Evolutionary conservation across 2,888 invertebrate genomes (phyloP).

Genomic region (Leptinotarsa peninsularis): DNA sequence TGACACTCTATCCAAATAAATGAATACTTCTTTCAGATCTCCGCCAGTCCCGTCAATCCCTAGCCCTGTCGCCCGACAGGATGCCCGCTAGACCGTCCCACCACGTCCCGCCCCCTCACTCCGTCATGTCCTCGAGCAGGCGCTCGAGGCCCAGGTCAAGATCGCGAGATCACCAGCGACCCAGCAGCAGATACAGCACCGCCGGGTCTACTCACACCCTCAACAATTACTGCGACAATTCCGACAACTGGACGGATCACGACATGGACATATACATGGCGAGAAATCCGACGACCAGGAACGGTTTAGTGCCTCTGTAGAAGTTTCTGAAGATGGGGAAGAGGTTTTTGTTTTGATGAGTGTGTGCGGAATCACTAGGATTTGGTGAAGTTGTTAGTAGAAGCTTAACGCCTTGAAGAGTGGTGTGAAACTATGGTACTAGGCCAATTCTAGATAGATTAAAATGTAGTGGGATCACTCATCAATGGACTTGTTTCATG

Average conservation of each 20-base stretch:
- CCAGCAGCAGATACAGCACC: slow-evolving; percentile 81
- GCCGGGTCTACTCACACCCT: slow-evolving; percentile 86
- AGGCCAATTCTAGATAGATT: background rate
- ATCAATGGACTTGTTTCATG: too few species aligned
- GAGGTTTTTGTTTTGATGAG: background rate
- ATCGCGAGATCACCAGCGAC: slow-evolving; percentile 78
- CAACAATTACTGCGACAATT: slow-evolving; percentile 89
- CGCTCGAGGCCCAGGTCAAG: slow-evolving; percentile 83
- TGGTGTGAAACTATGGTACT: background rate
- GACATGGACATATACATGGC: slow-evolving; percentile 97
- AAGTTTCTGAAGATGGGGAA: background rate
- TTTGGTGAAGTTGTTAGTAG: too few species aligned
- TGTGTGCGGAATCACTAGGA: background rate
- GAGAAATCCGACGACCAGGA: slow-evolving; percentile 87
- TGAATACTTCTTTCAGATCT: slow-evolving; percentile 71
- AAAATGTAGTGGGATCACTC: too few species aligned
- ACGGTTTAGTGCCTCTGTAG: slow-evolving; percentile 85
- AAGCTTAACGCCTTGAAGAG: background rate
- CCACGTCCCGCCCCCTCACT: slow-evolving; percentile 72
- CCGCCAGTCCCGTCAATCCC: slow-evolving; percentile 86
- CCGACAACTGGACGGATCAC: slow-evolving; percentile 94
- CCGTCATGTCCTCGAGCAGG: slow-evolving; percentile 64
- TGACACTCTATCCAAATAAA: background rate
- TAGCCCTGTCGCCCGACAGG: slow-evolving; percentile 85
- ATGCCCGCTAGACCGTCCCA: slow-evolving; percentile 77